Evolutionary conservation across 2,888 invertebrate species (phyloP), one percentile per base, ranked within the genome.

Genomic region (Thera obeliscata): DNA sequence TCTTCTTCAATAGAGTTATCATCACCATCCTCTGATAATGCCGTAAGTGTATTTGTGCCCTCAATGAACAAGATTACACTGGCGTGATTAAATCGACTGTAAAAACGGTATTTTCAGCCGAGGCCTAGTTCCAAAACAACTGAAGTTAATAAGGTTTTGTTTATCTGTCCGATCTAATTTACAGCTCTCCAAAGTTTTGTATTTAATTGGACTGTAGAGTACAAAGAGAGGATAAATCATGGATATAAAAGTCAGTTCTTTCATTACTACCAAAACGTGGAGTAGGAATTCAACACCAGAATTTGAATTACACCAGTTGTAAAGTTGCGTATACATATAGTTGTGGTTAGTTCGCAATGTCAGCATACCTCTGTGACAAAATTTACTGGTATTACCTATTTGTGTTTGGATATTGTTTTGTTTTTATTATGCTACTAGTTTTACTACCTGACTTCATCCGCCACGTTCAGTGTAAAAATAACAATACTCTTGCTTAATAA

Each of bases 121-220:
- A 46, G 67, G 33, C 56, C 62, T 64, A 66, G 65, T 60, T 67
- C 60, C 60, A 55, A 72, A 69, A 68, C 68, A 68, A 73, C 70
- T 61, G 56, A 68, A 73, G 66, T 72, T 72, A 75, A 72, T 72
- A 74, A 74, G 70, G 66, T 70, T 72, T 74, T 75, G 75, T 75
- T 74, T 75, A 75, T 75, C 75, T 73, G 70, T 68, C 69, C 74
- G 67, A 75, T 75, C 75, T 75, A 74, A 75, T 75, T 74, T 75
- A 75, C 74, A 69, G 67, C 66, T 64, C 61, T 67, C 70, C 70
- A 70, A 73, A 46, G 71, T 75, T 74, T 73, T 70, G 74, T 74
- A 73, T 73, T 72, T 75, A 75, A 74, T 75, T 75, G 74, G 74
- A 56, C 70, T 57, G 69, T 22, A 22, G 22, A 22, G 22, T 74